Base-by-base conservation (phyloP, 2,888 invertebrate species). In the Marronus borbonicus region DNA sequence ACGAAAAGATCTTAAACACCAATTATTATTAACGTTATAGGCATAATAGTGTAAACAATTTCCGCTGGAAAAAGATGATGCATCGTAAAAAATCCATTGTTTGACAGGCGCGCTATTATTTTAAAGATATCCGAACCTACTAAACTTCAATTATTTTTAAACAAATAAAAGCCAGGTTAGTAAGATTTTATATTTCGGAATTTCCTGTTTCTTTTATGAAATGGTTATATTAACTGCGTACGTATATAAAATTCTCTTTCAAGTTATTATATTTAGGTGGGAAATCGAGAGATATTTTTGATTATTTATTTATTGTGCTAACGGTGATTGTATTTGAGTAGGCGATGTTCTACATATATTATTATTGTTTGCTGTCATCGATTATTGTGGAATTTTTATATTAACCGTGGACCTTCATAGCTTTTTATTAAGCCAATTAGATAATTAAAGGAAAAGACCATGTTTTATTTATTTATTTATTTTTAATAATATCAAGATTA, bases 211-310 rank as follows among this genome's bases (percentile, higher is more conserved):
- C 20, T 68, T 50, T 68, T 68, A 28, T 50, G 50, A 68, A 39
- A 68, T 68, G 28, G 68, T 68, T 68, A 68, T 68, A 68, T 68
- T 68, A 68, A 68, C 68, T 68, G 49, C 50, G 50, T 50, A 20
- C 24, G 31, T 52, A 28, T 68, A 50, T 44, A 44, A 44, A 68
- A 50, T 50, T 20, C 24, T 50, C 14, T 50, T 50, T 50, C 24
- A 68, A 68, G 14, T 68, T 68, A 50, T 66, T 68, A 68, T 50
- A 68, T 28, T 68, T 50, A 50, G 24, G 24, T n/a, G 24, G 31
- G 24, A 50, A 20, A 68, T 24, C 0, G 17, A 58, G 8, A 20
- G 17, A 58, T 20, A 58, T 58, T 17, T 58, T 58, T 58, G 55
- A 44, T 58, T 58, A 58, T 58, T 58, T 58, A 17, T 58, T 58